phyloP scores from a whole-genome alignment of 2,888 invertebrate species.

The Mystacides longicornis region DNA sequence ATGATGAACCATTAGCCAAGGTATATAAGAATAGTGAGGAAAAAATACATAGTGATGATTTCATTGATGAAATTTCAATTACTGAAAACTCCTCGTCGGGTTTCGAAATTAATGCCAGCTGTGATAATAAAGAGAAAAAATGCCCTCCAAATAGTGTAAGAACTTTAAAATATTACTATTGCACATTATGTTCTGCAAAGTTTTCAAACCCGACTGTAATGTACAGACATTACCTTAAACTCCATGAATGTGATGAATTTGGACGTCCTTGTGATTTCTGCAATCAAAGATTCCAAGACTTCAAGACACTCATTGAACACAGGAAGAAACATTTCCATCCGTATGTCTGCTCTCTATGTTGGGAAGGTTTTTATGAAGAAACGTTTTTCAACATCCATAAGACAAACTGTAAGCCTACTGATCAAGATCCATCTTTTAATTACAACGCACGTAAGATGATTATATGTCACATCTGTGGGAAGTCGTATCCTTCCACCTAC shows the following conservation, averaged over 20 bases:
- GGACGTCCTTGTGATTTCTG: conserved; percentile 45
- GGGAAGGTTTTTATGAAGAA: conserved; percentile 39
- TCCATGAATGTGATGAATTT: conserved; percentile 31
- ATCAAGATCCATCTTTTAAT: conserved; percentile 5
- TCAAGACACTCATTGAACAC: conserved; percentile 39
- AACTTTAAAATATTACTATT: conserved; percentile 16
- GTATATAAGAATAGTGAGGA: not conserved
- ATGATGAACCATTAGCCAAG: not conserved
- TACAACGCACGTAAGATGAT: not conserved
- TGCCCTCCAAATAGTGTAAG: conserved; percentile 1
- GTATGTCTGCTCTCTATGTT: conserved; percentile 42
- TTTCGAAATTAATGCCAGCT: not conserved
- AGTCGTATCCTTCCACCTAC: conserved; percentile 45
- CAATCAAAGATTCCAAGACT: conserved; percentile 44
- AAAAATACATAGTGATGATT: too few relatives aligned
- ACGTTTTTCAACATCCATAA: conserved; percentile 34
- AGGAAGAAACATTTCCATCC: conserved; percentile 42
- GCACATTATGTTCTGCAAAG: conserved; percentile 14
- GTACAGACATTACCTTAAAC: conserved; percentile 36
- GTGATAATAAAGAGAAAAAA: too few relatives aligned
- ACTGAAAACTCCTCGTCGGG: too few relatives aligned
- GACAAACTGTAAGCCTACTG: conserved; percentile 29
- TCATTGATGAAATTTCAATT: too few relatives aligned
- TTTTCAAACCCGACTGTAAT: conserved; percentile 29
- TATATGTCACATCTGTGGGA: conserved; percentile 42